Percentiles rank a stretch among this genome's conserved stretches.
Conservation (phyloP, 2,113 vertebrate species). For the Actenoides lindsayi region DNA sequence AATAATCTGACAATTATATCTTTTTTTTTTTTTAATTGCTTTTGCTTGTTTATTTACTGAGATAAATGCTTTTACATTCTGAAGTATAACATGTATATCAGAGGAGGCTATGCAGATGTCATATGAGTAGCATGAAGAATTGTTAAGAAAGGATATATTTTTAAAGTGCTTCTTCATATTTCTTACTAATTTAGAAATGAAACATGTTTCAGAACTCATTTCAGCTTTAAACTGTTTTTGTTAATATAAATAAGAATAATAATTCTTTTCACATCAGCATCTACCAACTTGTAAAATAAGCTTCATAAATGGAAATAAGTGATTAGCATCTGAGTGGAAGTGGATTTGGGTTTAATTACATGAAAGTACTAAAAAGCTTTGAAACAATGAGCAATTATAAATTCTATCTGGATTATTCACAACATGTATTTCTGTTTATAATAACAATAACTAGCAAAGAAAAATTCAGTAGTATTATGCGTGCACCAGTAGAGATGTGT, state of each 20-base stretch:
- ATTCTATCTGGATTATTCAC: neutral
- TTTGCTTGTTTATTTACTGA: neutral
- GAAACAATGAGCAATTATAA: neutral
- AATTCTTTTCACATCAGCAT: neutral
- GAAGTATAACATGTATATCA: rapidly evolving
- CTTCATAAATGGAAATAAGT: neutral
- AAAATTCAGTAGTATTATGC: neutral
- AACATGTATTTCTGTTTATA: neutral
- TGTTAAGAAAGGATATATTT: rapidly evolving
- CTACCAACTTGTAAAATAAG: neutral
- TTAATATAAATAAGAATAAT: neutral
- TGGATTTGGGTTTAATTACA: neutral
- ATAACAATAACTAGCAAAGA: neutral
- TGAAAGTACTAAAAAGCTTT: neutral
- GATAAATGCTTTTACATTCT: neutral
- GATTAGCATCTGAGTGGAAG: neutral
- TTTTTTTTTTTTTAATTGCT: neutral
- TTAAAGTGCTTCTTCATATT: neutral
- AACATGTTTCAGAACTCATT: neutral
- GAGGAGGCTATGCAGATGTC: neutral
- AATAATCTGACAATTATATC: neutral
- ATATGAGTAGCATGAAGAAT: neutral
- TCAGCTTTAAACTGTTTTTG: neutral
- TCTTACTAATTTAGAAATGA: neutral
- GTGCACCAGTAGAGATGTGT: neutral